phyloP scores from a whole-genome alignment of 1,140 invertebrate species.

The Drosophila parabipectinata region DNA sequence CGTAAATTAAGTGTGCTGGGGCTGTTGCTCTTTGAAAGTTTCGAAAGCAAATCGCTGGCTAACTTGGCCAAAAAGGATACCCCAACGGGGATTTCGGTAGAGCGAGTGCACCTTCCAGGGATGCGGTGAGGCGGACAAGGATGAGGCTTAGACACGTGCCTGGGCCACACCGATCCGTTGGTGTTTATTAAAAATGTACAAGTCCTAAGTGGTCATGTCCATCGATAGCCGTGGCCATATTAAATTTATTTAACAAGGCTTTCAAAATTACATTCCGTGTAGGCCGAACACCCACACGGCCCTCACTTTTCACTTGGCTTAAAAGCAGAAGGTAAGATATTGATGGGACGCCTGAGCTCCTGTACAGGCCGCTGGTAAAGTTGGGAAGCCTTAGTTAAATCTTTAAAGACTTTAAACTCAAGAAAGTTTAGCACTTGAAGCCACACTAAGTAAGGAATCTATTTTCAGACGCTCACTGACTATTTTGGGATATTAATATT shows the following conservation, averaged over 20 bases:
- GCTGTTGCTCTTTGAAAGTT: conserved; percentile 72
- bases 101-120: conserved; percentile 17
- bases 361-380: too few species aligned
- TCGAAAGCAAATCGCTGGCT: conserved; percentile 48
- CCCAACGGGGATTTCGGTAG: conserved; percentile 4
- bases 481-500: conserved; percentile 31
- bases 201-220: conserved; percentile 68
- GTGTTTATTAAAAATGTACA: conserved; percentile 69
- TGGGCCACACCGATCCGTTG: conserved; percentile 30
- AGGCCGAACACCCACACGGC: not conserved
- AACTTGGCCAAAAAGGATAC: conserved; percentile 37
- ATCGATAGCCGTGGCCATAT: conserved; percentile 58
- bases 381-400: not conserved
- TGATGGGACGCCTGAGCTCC: too few species aligned
- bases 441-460: not conserved
- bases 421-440: not conserved
- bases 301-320: not conserved
- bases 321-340: conserved; percentile 13
- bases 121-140: conserved; percentile 7
- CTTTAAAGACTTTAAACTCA: conserved; percentile 2
- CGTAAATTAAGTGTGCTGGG: conserved; percentile 80
- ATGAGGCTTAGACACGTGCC: conserved; percentile 17
- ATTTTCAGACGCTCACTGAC: conserved; percentile 7
- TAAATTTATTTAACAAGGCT: conserved; percentile 41
- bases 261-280: conserved; percentile 24